A percentile compares a stretch with the other conserved stretches of the same genome.
Conservation (phyloP, 1,140 invertebrate species). For the Ericerus pela region DNA sequence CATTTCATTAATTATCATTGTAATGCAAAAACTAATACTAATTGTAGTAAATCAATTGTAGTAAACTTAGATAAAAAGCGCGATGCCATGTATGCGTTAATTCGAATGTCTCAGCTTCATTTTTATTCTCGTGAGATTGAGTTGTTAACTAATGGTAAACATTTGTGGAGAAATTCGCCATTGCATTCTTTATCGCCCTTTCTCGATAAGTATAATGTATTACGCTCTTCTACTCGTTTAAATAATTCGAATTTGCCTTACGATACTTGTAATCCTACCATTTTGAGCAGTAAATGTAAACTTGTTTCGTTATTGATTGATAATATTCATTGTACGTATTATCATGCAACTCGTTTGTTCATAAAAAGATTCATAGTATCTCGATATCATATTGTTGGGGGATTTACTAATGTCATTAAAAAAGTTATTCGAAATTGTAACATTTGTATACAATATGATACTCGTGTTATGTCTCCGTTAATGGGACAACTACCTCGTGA, state of each 20-base stretch:
- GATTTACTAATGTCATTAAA: conserved; percentile 20
- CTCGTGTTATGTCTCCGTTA: conserved; percentile 14
- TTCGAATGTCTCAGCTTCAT: not conserved
- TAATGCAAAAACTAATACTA: too few species aligned
- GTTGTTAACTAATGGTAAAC: not conserved
- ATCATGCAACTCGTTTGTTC: conserved; percentile 24
- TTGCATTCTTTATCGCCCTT: conserved; percentile 8
- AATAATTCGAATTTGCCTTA: conserved; percentile 14
- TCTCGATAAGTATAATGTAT: conserved; percentile 14
- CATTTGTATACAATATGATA: conserved; percentile 20
- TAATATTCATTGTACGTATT: conserved; percentile 22
- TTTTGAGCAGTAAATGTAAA: conserved; percentile 17
- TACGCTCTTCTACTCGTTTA: conserved; percentile 17
- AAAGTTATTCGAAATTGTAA: conserved; percentile 23
- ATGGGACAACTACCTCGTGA: conserved; percentile 29
- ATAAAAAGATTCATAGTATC: conserved; percentile 20
- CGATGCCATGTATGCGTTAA: not conserved
- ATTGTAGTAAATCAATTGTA: too few species aligned
- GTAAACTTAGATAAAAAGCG: too few species aligned
- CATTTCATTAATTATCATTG: too few species aligned
- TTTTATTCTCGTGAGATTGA: not conserved
- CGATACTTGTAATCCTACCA: conserved; percentile 17
- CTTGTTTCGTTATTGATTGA: conserved; percentile 28
- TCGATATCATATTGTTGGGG: conserved; percentile 26
- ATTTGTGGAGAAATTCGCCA: not conserved